Evolutionary conservation across 2,888 invertebrate genomes (phyloP), one percentile per base, ranked within the genome.

Genomic region (Oegoconia quadripuncta): DNA sequence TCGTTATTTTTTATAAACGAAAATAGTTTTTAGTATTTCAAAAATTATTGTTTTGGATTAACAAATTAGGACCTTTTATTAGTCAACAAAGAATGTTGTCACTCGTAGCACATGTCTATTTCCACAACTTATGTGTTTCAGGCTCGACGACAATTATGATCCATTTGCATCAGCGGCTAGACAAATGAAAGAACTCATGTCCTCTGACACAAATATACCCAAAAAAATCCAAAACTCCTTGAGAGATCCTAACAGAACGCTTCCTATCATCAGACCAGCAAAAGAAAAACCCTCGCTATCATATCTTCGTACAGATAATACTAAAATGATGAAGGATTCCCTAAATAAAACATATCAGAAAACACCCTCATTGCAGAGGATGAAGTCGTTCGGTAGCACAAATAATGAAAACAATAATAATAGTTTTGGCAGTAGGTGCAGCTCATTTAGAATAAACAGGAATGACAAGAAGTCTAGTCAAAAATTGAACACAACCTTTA

Each of bases 171-270:
- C 92, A 51, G 95, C 95, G 32, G 93, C 95, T 79, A 91, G 92
- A 49, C 95, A 95, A 81, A 91, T 95, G 84, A 92, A 93, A 78
- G 94, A 95, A 65, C 89, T 95, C 22, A 91, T 95, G 79, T 91
- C 92, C 34, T 90, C 91, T 43, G 91, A 91, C 52, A 90, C 91
- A 38, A 84, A 80, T 66, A 74, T 87, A 54, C 76, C 86, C 52
- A 82, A 81, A 74, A 83, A 78, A 65, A 46, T 70, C 48, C 74
- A 78, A 60, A 73, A 62, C 34, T 51, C 80, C 48, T 56, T 86
- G 63, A 73, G 87, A 79, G 77, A 88, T 59, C 63, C 69, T 50
- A 76, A 64, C 46, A 66, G 76, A 67, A 87, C 84, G 55, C 81
- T 87, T 55, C 87, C 87, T 37, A 70, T 71, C 52, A 71, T 87